Evolutionary conservation across 2,113 vertebrate genomes (phyloP), one percentile per base, ranked within the genome.

Genomic region (Bufo bufo): DNA sequence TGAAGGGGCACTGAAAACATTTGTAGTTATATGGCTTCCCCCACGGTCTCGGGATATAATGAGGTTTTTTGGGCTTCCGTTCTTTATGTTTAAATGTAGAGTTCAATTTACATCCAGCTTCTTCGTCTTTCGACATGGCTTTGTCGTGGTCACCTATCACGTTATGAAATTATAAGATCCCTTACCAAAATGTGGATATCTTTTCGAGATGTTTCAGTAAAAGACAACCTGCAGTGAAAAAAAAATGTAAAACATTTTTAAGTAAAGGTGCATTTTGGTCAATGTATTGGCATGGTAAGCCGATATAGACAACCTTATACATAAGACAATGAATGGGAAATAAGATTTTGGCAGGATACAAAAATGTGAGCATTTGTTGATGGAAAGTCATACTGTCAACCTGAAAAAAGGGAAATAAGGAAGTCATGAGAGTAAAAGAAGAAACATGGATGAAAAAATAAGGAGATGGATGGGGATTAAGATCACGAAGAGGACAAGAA

Each of bases 1-100:
- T 99, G 94, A 99, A 99, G 13, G 98, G 98, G 11, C 98, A 99
- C 92, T 99, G 98, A 94, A 99, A 99, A 85, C 98, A 99, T 90
- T 99, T 99, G 95, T 99, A 99, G 90, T 99, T 99, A 94, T 99
- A 99, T 0, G 98, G 98, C 82, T 99, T 99, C 9, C 98, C 98
- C 96, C 98, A 99, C 0, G 98, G 98, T 66, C 98, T 93, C 0
- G 98, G 98, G 85, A 99, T 99, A 84, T 99, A 99, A 91, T 99
- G 98, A 0, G 98, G 98, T 89, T 99, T 99, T 92, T 99, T 99
- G 0, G 98, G 98, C 86, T 98, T 99, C 65, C 98, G 95, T 33
- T 98, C 97, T 86, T 98, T 97, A 77, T 97, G 97, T 87, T 99
- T 97, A 66, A 93, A 95, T 90, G 94, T 95, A 0, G 96, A 91